phyloP scores from a whole-genome alignment of 2,888 invertebrate species.

The Criorhina ranunculi region DNA sequence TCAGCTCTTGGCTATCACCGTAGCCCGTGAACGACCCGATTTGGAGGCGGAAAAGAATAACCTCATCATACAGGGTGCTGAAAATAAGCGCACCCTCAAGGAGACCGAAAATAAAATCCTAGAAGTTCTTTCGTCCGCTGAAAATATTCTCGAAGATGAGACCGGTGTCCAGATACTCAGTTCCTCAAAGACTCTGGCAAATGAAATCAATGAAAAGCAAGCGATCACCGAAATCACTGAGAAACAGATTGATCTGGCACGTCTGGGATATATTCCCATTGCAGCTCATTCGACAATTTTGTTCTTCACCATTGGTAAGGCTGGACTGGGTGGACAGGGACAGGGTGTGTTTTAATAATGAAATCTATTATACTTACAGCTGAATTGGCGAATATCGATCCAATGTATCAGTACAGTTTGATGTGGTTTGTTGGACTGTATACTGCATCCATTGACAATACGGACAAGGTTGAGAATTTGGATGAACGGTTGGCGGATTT shows the following conservation, averaged over 20 bases:
- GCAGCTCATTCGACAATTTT: conserved; percentile 95
- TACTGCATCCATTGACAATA: conserved; percentile 93
- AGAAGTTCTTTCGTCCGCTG: conserved; percentile 89
- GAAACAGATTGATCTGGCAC: conserved; percentile 93
- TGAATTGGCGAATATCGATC: conserved; percentile 95
- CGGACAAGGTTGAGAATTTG: conserved; percentile 93
- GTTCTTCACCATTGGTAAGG: conserved; percentile 93
- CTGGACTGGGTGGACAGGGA: background rate
- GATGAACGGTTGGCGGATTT: conserved; percentile 90
- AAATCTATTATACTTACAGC: conserved; percentile 84
- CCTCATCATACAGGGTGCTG: conserved; percentile 94
- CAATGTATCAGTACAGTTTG: conserved; percentile 98
- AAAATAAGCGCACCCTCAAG: conserved; percentile 91
- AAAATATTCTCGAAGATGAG: conserved; percentile 95
- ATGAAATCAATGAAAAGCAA: conserved; percentile 96
- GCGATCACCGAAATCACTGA: conserved; percentile 95
- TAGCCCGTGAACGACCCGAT: conserved; percentile 96
- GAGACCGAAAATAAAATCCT: conserved; percentile 97
- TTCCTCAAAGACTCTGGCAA: conserved; percentile 94
- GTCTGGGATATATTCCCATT: conserved; percentile 95
- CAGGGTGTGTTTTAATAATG: too few species aligned
- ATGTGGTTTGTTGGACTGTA: conserved; percentile 97
- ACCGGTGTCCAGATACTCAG: conserved; percentile 94
- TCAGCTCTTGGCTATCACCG: conserved; percentile 94
- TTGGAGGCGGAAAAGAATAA: conserved; percentile 95